Conservation (phyloP, 2,797 vertebrate genomes). For the Sitta carolinensis region DNA sequence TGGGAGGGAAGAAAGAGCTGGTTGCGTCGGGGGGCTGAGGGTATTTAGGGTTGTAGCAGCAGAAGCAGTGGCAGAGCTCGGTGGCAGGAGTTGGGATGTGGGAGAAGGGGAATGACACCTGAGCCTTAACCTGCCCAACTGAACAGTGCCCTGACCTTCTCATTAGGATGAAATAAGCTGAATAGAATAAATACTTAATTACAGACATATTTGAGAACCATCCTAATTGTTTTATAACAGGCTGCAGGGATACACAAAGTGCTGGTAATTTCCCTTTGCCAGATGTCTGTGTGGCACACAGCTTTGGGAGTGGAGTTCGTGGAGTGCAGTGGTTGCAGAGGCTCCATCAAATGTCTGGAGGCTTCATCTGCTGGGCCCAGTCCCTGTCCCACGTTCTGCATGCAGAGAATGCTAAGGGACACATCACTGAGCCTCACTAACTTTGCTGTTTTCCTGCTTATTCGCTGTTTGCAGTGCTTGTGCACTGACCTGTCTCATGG, state of each 20-base stretch:
- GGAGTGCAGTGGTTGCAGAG: not conserved
- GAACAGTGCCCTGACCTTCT: not conserved
- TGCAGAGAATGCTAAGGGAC: not conserved
- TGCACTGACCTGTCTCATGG: not conserved
- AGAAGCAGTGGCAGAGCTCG: accelerated
- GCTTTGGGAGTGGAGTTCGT: not conserved
- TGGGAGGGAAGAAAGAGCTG: not conserved
- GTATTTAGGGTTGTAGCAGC: not conserved
- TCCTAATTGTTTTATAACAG: conserved; percentile 61
- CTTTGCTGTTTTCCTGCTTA: not conserved
- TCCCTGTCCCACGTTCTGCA: not conserved
- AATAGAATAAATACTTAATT: conserved; percentile 13
- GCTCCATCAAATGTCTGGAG: not conserved
- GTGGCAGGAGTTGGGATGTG: not conserved
- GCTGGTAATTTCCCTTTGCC: conserved; percentile 36
- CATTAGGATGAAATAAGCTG: not conserved
- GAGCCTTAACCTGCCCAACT: not conserved
- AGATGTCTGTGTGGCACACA: not conserved
- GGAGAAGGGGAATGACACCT: accelerated
- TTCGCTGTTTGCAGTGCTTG: not conserved
- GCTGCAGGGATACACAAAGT: conserved; percentile 66
- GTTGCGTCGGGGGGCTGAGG: not conserved
- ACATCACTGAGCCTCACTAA: not conserved
- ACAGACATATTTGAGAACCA: conserved; percentile 26
- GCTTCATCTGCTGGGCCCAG: not conserved